These are phyloP conservation scores for Hippocampus barbouri DNA, from an alignment of 2,113 vertebrate species.

Conservation along the genomic window DNA sequence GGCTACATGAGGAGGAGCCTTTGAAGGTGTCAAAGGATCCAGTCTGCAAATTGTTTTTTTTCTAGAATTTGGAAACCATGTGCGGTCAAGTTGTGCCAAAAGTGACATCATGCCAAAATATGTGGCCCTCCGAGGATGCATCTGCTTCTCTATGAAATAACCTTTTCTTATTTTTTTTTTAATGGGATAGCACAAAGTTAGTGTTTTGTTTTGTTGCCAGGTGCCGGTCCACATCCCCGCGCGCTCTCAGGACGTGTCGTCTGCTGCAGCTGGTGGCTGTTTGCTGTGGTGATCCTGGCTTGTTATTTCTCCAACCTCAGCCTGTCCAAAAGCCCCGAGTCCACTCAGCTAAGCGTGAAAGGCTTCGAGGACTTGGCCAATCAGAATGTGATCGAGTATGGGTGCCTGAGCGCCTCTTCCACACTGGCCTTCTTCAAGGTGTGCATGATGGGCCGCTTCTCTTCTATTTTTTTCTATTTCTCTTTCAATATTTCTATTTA, in stretches of 20 bases:
- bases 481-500: too few species aligned
- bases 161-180: not conserved
- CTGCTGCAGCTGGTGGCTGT: constrained; percentile 83
- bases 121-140: too few species aligned
- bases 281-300: constrained; percentile 77
- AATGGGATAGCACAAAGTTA: not conserved
- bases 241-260: constrained; percentile 77
- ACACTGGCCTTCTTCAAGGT: constrained; percentile 86
- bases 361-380: constrained; percentile 84
- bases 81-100: too few species aligned
- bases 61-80: too few species aligned
- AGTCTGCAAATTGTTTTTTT: too few species aligned
- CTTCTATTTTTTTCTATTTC: not conserved
- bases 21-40: too few species aligned
- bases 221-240: constrained; percentile 78
- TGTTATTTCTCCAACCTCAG: constrained; percentile 83
- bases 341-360: constrained; percentile 70
- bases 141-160: not conserved
- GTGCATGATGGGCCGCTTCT: not conserved
- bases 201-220: constrained; percentile 52
- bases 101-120: too few species aligned
- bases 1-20: too few species aligned
- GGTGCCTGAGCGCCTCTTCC: constrained; percentile 78
- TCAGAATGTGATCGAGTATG: constrained; percentile 79
- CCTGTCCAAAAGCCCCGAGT: constrained; percentile 64